Base-by-base conservation (phyloP, 2,797 vertebrate genomes). In the Podarcis siculus region DNA sequence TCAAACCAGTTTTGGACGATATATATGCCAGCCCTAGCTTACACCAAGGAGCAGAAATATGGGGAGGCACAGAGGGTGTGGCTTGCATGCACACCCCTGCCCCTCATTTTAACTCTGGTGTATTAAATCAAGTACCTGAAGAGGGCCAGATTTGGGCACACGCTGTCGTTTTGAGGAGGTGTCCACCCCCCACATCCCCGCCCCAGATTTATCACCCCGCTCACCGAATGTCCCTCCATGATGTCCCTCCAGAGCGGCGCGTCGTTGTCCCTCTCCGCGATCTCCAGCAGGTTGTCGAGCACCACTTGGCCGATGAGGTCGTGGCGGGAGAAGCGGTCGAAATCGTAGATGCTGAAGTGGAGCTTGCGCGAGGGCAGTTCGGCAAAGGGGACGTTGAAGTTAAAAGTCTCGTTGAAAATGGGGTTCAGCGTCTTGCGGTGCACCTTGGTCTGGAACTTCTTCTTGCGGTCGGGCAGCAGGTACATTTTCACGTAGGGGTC, bases 401-500 rank as follows among this genome's bases (percentile, higher is more conserved):
- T 98, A 92, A 99, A 99, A 1, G 98, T 98, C 97, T 99, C 98
- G 0, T 99, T 98, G 96, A 99, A 99, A 89, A 98, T 95, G 0
- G 98, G 98, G 95, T 99, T 99, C 92, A 99, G 96, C 21, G 98
- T 99, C 97, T 98, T 98, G 93, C 98, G 98, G 96, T 99, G 98
- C 88, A 99, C 98, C 98, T 99, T 99, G 87, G 98, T 99, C 96
- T 99, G 98, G 95, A 97, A 99, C 93, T 99, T 99, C 96, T 98
- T 99, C 97, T 99, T 99, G 92, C 98, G 98, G 95, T 99, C 98
- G 2, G 98, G 98, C 93, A 98, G 97, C 94, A 98, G 97, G 97
- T 99, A 98, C 94, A 99, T 99, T 97, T 98, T 98, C 91, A 99
- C 98, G 1, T 99, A 98, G 2, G 98, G 98, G 95, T 99, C 98